phyloP scores from a whole-genome alignment of 2,797 vertebrate species.

The Triplophysa bombifrons region DNA sequence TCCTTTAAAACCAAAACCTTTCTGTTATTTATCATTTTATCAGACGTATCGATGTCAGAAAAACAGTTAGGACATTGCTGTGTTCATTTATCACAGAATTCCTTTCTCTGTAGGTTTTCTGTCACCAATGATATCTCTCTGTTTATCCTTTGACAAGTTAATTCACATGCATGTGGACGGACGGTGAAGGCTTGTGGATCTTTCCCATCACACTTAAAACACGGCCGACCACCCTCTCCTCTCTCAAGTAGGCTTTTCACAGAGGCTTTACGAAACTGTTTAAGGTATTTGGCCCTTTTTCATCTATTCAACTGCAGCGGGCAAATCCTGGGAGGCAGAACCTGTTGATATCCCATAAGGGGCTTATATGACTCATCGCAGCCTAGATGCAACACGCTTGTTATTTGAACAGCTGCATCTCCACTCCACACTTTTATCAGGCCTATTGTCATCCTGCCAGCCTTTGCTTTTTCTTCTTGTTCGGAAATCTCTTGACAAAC shows the following conservation, averaged over 20 bases:
- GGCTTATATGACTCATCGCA: slow-evolving; percentile 56
- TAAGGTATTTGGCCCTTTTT: slow-evolving; percentile 59
- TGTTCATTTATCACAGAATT: slow-evolving; percentile 48
- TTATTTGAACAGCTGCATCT: slow-evolving; percentile 63
- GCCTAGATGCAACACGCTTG: slow-evolving; percentile 56
- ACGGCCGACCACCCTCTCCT: slow-evolving; percentile 56
- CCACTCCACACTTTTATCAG: slow-evolving; percentile 55
- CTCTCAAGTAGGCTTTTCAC: slow-evolving; percentile 60
- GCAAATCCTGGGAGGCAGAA: slow-evolving; percentile 59
- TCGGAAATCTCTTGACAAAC: slow-evolving; percentile 36
- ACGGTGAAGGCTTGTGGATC: slow-evolving; percentile 59
- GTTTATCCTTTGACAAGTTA: slow-evolving; percentile 62
- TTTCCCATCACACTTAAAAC: slow-evolving; percentile 61
- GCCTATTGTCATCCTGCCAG: slow-evolving; percentile 58
- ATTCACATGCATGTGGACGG: slow-evolving; percentile 60
- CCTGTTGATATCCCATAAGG: slow-evolving; percentile 61
- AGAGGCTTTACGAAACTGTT: slow-evolving; percentile 60
- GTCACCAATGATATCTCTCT: slow-evolving; percentile 59
- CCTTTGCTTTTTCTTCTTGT: slow-evolving; percentile 42
- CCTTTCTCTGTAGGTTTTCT: slow-evolving; percentile 52
- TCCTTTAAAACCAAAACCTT: slow-evolving; percentile 7
- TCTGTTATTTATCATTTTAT: slow-evolving; percentile 39
- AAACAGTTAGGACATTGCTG: slow-evolving; percentile 48
- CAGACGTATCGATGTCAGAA: slow-evolving; percentile 33
- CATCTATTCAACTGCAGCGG: slow-evolving; percentile 59